Conservation (phyloP, 2,113 vertebrate genomes). For the Chunga burmeisteri region DNA sequence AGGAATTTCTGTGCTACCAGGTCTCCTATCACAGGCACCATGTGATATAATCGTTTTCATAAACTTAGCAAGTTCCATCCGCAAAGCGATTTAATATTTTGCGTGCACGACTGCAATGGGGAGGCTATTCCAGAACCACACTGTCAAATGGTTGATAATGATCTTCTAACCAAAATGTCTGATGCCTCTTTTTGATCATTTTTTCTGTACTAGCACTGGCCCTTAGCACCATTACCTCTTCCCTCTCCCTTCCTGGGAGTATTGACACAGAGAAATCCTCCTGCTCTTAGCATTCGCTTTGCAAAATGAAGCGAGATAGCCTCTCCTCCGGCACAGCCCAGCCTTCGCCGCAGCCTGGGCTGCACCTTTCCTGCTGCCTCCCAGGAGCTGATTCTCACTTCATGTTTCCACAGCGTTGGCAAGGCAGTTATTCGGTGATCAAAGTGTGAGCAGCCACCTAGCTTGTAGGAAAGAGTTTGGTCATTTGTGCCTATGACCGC, state of each 20-base stretch:
- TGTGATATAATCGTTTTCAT: neutral
- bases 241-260: neutral
- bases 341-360: neutral
- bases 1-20: neutral
- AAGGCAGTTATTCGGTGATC: neutral
- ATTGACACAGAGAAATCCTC: neutral
- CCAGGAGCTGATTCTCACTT: neutral
- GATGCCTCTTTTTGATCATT: neutral
- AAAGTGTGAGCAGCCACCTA: neutral
- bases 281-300: neutral
- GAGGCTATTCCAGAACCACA: neutral
- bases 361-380: neutral
- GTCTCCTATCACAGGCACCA: neutral
- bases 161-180: neutral
- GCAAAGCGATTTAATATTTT: neutral
- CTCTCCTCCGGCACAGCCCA: neutral
- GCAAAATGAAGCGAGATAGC: neutral
- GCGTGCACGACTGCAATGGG: neutral
- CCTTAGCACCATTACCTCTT: neutral
- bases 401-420: neutral
- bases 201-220: neutral
- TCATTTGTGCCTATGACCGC: neutral
- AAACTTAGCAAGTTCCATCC: conserved; percentile 7
- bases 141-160: neutral
- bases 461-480: neutral